Evolutionary conservation across 2,797 vertebrate species (phyloP).

Genomic region (Hydrolagus colliei): DNA sequence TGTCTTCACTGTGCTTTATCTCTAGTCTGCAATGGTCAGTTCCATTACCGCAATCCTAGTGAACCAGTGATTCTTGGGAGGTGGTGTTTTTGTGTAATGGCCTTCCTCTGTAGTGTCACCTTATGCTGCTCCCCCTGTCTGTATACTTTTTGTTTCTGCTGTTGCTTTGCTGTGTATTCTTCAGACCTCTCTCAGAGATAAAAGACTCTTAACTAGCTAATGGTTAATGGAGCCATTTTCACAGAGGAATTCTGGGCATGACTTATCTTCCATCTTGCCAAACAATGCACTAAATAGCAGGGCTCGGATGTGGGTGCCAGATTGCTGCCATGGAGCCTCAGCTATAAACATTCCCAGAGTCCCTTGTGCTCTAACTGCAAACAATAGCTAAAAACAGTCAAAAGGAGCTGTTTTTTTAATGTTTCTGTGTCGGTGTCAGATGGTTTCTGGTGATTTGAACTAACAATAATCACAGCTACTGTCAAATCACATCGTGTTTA

Average conservation of each 20-base stretch:
- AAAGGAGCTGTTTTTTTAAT: constrained; percentile 85
- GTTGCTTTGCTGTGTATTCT: constrained; percentile 97
- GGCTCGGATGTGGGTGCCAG: constrained; percentile 70
- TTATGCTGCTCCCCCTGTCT: constrained; percentile 94
- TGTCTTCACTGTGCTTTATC: constrained; percentile 99
- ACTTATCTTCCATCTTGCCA: constrained; percentile 70
- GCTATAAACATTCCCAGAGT: constrained; percentile 90
- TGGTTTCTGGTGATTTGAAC: constrained; percentile 98
- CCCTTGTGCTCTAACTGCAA: constrained; percentile 82
- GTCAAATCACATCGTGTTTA: constrained; percentile 98
- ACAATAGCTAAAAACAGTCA: constrained; percentile 87
- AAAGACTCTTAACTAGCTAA: constrained; percentile 98
- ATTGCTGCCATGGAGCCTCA: constrained; percentile 70
- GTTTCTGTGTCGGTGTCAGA: constrained; percentile 99
- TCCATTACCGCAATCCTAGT: constrained; percentile 91
- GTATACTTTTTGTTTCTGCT: constrained; percentile 78
- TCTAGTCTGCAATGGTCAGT: constrained; percentile 79
- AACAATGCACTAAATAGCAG: constrained; percentile 67
- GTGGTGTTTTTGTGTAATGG: constrained; percentile 98
- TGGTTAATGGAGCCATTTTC: constrained; percentile 97
- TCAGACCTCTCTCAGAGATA: constrained; percentile 86
- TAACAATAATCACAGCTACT: constrained; percentile 98
- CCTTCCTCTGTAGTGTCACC: constrained; percentile 91
- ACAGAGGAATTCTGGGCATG: constrained; percentile 84
- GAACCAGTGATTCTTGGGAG: constrained; percentile 94